phyloP scores from a whole-genome alignment of 2,888 invertebrate genomes.

The Nomada fabriciana region DNA sequence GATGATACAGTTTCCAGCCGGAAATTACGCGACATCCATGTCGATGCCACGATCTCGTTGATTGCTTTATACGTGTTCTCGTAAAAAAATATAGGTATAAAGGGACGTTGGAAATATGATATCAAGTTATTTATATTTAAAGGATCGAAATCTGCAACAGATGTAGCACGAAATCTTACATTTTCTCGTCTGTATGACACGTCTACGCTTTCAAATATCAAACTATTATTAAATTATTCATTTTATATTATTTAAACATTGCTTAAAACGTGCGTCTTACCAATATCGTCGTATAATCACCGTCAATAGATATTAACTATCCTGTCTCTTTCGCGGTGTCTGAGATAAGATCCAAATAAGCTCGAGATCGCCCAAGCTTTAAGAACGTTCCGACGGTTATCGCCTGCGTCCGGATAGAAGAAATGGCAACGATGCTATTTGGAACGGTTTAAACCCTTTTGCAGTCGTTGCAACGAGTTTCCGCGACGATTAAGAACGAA shows the following conservation, averaged over 20 bases:
- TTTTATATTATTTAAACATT: too few relatives aligned
- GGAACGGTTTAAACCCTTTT: slow-evolving; percentile 65
- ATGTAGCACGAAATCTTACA: too few relatives aligned
- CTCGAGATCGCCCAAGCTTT: slow-evolving; percentile 25
- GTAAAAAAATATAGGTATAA: too few relatives aligned
- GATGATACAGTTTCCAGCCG: slow-evolving; percentile 6
- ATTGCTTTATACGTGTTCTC: not conserved
- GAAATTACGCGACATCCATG: slow-evolving; percentile 24
- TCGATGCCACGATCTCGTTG: slow-evolving; percentile 3
- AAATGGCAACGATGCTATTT: slow-evolving; percentile 70
- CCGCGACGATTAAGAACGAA: slow-evolving; percentile 69
- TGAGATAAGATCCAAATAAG: slow-evolving; percentile 28
- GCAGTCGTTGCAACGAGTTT: slow-evolving; percentile 69
- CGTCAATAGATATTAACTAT: not conserved
- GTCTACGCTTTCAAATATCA: too few relatives aligned
- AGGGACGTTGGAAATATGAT: too few relatives aligned
- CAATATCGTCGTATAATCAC: too few relatives aligned
- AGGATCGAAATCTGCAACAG: too few relatives aligned
- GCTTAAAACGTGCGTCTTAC: too few relatives aligned
- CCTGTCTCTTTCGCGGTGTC: not conserved
- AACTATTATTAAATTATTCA: too few relatives aligned
- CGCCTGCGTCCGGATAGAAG: slow-evolving; percentile 58
- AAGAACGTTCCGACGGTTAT: slow-evolving; percentile 61
- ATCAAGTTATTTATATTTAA: too few relatives aligned
- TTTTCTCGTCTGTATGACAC: too few relatives aligned